phyloP scores from a whole-genome alignment of 92 coral and sea anemone species.

The Umimayanthus kanabou region DNA sequence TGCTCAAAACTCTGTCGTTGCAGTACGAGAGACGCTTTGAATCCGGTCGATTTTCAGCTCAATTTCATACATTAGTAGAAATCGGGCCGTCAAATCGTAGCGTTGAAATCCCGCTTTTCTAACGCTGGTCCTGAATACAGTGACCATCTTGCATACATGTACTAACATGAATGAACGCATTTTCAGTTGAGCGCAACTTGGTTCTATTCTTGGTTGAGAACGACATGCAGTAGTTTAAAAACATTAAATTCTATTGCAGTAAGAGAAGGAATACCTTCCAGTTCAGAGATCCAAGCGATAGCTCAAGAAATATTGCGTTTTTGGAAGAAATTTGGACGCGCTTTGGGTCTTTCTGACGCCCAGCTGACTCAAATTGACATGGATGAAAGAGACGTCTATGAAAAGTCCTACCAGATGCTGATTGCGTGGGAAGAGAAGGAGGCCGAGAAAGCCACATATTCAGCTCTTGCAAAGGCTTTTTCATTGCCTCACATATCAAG shows the following conservation, averaged over 20 bases:
- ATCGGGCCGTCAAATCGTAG: no score
- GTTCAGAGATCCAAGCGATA: not conserved
- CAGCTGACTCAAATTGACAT: not conserved
- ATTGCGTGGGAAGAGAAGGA: not conserved
- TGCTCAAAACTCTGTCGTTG: no score
- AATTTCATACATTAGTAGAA: no score
- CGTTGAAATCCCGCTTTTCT: no score
- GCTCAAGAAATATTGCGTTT: not conserved
- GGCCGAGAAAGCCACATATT: conserved; percentile 19
- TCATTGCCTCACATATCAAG: not conserved
- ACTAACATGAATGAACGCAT: no score
- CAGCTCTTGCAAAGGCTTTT: not conserved
- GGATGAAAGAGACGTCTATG: not conserved
- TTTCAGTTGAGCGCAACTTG: no score
- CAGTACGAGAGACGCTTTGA: no score
- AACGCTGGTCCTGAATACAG: no score
- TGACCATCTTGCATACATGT: no score
- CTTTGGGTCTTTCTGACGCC: not conserved
- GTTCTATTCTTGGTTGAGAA: no score
- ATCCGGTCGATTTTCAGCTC: no score
- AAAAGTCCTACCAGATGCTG: conserved; percentile 38
- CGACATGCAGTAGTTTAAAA: not conserved
- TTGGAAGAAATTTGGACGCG: conserved; percentile 37
- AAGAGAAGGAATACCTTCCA: not conserved
- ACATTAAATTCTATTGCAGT: conserved; percentile 13